Evolutionary conservation across 2,113 vertebrate species (phyloP).

Genomic region (Raja brachyura): DNA sequence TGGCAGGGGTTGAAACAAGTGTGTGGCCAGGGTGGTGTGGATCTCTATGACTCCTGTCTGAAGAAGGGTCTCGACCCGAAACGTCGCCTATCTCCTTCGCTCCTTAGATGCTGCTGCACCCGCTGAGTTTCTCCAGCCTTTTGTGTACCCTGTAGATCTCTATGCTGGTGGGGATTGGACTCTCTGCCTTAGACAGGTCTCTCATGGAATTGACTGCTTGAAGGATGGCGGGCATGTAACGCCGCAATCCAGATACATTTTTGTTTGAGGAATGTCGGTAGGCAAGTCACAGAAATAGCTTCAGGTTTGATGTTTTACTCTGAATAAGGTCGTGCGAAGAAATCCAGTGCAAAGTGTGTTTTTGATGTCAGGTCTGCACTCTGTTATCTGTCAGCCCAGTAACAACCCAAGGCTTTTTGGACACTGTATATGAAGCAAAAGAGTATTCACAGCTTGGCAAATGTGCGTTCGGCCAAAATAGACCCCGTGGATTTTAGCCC

Average conservation of each 20-base stretch:
- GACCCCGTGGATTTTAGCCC: no score
- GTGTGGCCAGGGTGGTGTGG: no score
- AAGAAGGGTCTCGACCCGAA: no score
- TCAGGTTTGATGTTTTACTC: slow-evolving; percentile 17
- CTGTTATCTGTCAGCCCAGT: background rate
- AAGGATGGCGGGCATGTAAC: background rate
- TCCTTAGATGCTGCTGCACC: no score
- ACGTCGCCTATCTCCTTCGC: no score
- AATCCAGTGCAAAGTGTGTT: background rate
- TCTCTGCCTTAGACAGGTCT: background rate
- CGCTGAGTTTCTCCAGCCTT: no score
- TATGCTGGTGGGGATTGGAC: no score
- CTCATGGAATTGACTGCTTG: background rate
- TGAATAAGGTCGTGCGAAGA: background rate
- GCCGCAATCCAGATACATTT: background rate
- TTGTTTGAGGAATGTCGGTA: background rate
- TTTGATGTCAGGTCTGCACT: background rate
- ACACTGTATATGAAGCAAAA: background rate
- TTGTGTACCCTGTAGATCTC: no score
- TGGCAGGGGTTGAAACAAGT: no score
- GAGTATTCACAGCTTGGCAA: background rate
- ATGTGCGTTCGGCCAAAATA: background rate
- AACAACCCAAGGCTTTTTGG: background rate
- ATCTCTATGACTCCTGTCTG: no score
- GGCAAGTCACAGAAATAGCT: slow-evolving; percentile 3